phyloP scores from a whole-genome alignment of 2,113 vertebrate species.

The Brachirus orientalis region DNA sequence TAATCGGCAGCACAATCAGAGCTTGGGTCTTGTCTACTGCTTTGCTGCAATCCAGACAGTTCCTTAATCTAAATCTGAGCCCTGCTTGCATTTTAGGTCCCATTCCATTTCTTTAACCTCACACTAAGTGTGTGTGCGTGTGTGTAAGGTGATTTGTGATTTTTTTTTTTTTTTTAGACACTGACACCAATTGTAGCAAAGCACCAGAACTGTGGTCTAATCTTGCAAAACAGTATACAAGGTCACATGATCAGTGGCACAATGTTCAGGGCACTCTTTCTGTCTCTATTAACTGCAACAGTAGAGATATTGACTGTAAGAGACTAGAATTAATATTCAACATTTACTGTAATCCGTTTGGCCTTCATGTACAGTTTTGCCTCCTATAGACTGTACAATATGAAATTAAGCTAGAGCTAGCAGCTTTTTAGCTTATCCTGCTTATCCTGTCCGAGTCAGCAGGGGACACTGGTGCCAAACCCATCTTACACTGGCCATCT shows the following conservation, averaged over 20 bases:
- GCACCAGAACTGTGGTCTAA: slow-evolving; percentile 15
- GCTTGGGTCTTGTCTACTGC: neutral
- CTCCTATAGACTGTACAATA: no score
- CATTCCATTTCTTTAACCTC: neutral
- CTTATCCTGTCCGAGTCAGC: no score
- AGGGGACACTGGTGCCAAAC: no score
- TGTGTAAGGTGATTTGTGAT: neutral
- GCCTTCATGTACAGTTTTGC: no score
- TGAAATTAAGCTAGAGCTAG: no score
- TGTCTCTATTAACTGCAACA: no score
- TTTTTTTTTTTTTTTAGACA: neutral
- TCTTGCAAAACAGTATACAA: slow-evolving; percentile 35
- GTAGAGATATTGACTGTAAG: no score
- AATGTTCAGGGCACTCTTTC: slow-evolving; percentile 35
- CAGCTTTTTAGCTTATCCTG: no score
- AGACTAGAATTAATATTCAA: no score
- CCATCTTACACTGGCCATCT: no score
- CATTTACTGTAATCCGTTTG: no score
- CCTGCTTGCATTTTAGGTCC: neutral
- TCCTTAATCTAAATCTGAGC: neutral
- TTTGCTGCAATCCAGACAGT: neutral
- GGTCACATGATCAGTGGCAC: slow-evolving; percentile 55
- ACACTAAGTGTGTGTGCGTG: neutral
- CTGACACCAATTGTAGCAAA: slow-evolving; percentile 27
- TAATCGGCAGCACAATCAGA: slow-evolving; percentile 29